Percentiles rank a stretch among this genome's conserved stretches.
These are phyloP conservation scores for Acronicta alni DNA, from an alignment of 2,888 invertebrate genomes.

Conservation along the genomic window DNA sequence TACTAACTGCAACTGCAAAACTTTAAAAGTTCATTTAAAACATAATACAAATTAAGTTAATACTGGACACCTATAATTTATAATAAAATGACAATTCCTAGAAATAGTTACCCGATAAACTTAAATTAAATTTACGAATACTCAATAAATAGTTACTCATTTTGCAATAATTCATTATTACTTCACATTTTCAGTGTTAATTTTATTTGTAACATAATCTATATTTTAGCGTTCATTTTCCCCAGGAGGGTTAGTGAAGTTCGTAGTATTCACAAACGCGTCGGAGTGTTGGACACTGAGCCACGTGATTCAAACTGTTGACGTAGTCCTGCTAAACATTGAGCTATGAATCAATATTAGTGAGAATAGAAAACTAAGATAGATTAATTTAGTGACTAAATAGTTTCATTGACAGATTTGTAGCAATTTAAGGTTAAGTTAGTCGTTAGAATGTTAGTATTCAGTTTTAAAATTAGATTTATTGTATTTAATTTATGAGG, in stretches of 20 bases:
- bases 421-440: neutral
- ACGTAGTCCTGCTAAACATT: conserved; percentile 7
- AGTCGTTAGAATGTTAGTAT: neutral
- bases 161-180: conserved; percentile 13
- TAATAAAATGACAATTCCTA: no score
- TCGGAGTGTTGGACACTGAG: conserved; percentile 11
- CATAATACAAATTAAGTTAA: no score
- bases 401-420: neutral
- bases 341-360: neutral
- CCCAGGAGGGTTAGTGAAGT: neutral
- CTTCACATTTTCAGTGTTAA: neutral
- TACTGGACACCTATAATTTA: no score
- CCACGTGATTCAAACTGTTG: conserved; percentile 44
- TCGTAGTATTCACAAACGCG: conserved; percentile 12
- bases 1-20: conserved; percentile 11
- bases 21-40: neutral
- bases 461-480: no score
- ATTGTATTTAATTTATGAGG: no score
- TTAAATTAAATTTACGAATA: no score
- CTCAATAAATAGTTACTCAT: conserved; percentile 28
- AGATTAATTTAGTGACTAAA: neutral
- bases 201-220: neutral
- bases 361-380: neutral
- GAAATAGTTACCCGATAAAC: no score
- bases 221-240: neutral